A percentile compares a stretch with the other conserved stretches of the same genome.
These are phyloP conservation scores for Fundulus diaphanus DNA, from an alignment of 2,797 vertebrate genomes.

Conservation along the genomic window DNA sequence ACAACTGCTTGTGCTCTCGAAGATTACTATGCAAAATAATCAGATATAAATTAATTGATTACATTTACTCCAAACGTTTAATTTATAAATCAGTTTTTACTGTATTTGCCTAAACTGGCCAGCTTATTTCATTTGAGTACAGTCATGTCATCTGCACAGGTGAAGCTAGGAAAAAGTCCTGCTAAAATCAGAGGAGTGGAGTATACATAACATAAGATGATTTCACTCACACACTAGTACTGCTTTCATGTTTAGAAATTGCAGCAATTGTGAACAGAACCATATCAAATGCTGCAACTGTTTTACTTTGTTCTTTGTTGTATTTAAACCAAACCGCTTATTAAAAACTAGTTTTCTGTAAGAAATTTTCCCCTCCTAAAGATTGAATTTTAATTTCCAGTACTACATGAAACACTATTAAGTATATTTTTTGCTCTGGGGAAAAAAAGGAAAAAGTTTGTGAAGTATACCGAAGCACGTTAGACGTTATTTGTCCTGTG, in stretches of 20 bases:
- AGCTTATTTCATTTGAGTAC: not conserved
- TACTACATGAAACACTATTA: not conserved
- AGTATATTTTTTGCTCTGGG: not conserved
- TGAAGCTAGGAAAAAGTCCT: not conserved
- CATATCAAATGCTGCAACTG: too few species aligned
- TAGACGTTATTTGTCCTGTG: conserved; percentile 3
- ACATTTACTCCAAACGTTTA: not conserved
- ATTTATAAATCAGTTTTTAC: not conserved
- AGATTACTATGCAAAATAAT: not conserved
- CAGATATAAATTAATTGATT: not conserved
- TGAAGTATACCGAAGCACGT: not conserved
- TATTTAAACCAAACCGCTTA: too few species aligned
- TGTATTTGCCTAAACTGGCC: not conserved
- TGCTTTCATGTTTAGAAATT: too few species aligned
- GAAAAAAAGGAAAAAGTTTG: not conserved
- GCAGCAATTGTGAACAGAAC: not conserved
- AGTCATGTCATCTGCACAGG: not conserved
- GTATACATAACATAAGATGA: too few species aligned
- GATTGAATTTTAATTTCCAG: not conserved
- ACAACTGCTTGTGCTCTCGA: not conserved
- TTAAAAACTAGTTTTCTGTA: too few species aligned
- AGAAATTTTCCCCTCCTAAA: not conserved
- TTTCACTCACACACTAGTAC: too few species aligned
- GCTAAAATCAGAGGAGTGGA: not conserved
- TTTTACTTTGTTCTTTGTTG: too few species aligned